Conservation (phyloP, 2,797 vertebrate genomes). For the Allobates femoralis region DNA sequence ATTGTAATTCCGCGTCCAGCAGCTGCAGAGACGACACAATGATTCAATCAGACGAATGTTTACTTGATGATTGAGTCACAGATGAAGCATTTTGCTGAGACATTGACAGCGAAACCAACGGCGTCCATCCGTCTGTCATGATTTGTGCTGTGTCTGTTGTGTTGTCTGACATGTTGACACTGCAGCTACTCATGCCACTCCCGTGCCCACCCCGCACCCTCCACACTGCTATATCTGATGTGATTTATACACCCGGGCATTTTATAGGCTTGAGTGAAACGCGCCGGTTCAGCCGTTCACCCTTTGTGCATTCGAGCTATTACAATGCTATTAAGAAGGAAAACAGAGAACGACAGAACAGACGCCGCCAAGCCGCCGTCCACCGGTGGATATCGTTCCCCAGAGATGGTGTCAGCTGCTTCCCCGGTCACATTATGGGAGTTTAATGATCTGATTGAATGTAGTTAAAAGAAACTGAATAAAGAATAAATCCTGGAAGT, state of each 20-base stretch:
- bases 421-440: not conserved
- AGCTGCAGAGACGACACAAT: constrained; percentile 75
- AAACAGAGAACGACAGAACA: not conserved
- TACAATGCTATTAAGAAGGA: not conserved
- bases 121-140: not conserved
- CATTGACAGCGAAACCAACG: not conserved
- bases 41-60: constrained; percentile 43
- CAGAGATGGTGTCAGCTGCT: not conserved
- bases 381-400: not conserved
- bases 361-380: not conserved
- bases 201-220: not conserved
- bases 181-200: not conserved
- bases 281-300: not conserved
- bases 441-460: not conserved
- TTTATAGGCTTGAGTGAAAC: not conserved
- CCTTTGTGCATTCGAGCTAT: not conserved
- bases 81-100: not conserved
- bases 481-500: not conserved
- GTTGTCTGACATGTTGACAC: not conserved
- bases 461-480: not conserved
- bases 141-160: not conserved
- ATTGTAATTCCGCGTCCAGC: constrained; percentile 95
- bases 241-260: not conserved
- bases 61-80: not conserved
- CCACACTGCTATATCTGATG: not conserved